Base-by-base conservation (phyloP, 2,113 vertebrate genomes). In the Beaufortia kweichowensis region DNA sequence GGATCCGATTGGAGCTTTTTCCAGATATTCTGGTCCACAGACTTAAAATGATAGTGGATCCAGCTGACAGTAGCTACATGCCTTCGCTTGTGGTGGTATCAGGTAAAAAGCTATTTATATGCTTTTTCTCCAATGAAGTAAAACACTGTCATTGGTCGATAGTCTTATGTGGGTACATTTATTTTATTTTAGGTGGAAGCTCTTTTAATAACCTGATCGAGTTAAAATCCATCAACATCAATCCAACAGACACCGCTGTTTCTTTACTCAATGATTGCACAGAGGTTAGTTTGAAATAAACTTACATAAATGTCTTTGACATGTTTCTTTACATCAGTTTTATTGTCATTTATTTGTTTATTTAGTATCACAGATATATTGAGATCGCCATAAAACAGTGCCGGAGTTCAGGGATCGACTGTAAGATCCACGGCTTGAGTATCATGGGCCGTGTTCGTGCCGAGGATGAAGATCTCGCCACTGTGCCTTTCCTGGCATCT, bases 51-150 rank as follows among this genome's bases (percentile, higher is more conserved):
- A 90, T 90, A 6, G 97, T 99, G 3, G 96, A 99, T 80, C 97
- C 97, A 28, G 96, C 96, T 1, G 97, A 99, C 89, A 98, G 97
- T 87, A 99, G 97, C 88, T 99, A 99, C 88, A 98, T 99, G 97
- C 97, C 97, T 0, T 99, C 97, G 0, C 87, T 99, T 35, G 95
- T 99, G 23, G 97, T 99, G 6, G 96, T 99, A 46, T 99, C 97
- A 87, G 97, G 97, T 96, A 90, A 43, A 56, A 4, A 2, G 14
- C 14, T 6, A 6, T 46, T 56, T 1, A 39, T 8, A 6, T 76
- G 3, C 72, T 39, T 10, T 39, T 10, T 39, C 8, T 39, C 7
- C 7, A 39, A 68, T 56, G 0, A 11, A 8, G 33, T 56, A n/a
- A 0, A 0, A 17, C 0, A 4, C 0, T 59, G 67, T 19, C 12